Evolutionary conservation across 2,113 vertebrate genomes (phyloP).

Genomic region (Athene cunicularia): DNA sequence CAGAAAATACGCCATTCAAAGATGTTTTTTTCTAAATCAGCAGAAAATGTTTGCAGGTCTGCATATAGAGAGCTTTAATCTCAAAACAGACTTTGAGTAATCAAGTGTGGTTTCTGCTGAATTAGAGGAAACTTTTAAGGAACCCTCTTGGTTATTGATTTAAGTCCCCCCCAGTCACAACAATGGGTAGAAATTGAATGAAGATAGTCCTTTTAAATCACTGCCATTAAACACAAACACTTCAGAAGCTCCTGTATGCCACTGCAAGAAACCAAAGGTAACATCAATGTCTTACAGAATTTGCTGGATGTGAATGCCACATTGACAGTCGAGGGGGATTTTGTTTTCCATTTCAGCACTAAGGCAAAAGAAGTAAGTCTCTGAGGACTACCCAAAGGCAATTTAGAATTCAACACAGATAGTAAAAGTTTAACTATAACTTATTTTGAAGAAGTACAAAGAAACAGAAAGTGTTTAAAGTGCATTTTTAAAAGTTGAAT

Average conservation of each 20-base stretch:
- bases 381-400: background rate
- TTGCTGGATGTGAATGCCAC: background rate
- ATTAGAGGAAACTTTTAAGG: background rate
- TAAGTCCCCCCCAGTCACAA: background rate
- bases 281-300: background rate
- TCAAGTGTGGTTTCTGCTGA: background rate
- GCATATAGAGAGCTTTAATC: background rate
- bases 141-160: background rate
- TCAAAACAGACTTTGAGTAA: background rate
- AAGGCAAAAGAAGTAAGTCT: background rate
- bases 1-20: background rate
- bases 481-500: background rate
- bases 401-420: background rate
- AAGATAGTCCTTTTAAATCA: background rate
- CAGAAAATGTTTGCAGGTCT: background rate
- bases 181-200: background rate
- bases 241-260: background rate
- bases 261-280: background rate
- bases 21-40: background rate
- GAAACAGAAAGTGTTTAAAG: background rate
- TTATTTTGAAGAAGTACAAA: background rate
- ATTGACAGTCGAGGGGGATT: background rate
- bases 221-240: background rate
- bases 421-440: background rate
- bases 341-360: background rate